Evolutionary conservation across 2,888 invertebrate genomes (phyloP).

Genomic region (Sinelater perroti): DNA sequence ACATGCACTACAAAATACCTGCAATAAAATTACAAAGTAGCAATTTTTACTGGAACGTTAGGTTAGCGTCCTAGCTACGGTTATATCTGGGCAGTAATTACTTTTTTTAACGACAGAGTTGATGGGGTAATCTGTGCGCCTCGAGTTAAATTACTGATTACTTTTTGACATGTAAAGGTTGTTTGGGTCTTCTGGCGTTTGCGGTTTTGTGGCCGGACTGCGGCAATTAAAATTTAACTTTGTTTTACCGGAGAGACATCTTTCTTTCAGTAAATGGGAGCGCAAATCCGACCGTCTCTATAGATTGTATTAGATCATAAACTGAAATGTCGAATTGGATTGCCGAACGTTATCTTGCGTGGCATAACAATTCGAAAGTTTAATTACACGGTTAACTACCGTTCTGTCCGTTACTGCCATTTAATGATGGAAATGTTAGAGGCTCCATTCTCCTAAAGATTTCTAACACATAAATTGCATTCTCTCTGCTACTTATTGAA

Average conservation of each 20-base stretch:
- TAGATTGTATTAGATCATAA: slow-evolving; percentile 58
- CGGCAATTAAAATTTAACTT: no score
- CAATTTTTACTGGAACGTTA: slow-evolving; percentile 9
- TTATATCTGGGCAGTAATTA: slow-evolving; percentile 1
- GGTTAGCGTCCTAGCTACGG: slow-evolving; percentile 3
- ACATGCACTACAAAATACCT: slow-evolving; percentile 13
- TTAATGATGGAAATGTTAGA: slow-evolving; percentile 53
- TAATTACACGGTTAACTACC: slow-evolving; percentile 58
- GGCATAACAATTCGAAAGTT: slow-evolving; percentile 57
- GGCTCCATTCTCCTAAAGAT: slow-evolving; percentile 6
- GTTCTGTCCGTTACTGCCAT: slow-evolving; percentile 54
- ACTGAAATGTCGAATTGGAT: slow-evolving; percentile 55
- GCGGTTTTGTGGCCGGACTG: no score
- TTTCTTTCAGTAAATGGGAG: slow-evolving; percentile 38
- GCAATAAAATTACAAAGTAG: slow-evolving; percentile 20
- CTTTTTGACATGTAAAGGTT: no score
- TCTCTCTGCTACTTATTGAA: no score
- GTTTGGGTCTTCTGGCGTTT: no score
- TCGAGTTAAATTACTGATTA: slow-evolving; percentile 5
- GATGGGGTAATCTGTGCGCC: slow-evolving; percentile 14
- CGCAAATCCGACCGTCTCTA: slow-evolving; percentile 37
- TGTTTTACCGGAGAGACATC: no score
- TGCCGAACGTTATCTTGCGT: slow-evolving; percentile 54
- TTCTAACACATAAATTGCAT: slow-evolving; percentile 16
- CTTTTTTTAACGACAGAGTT: slow-evolving; percentile 16